Evolutionary conservation across 2,888 invertebrate genomes (phyloP).

Genomic region (Aleiodes testaceus): DNA sequence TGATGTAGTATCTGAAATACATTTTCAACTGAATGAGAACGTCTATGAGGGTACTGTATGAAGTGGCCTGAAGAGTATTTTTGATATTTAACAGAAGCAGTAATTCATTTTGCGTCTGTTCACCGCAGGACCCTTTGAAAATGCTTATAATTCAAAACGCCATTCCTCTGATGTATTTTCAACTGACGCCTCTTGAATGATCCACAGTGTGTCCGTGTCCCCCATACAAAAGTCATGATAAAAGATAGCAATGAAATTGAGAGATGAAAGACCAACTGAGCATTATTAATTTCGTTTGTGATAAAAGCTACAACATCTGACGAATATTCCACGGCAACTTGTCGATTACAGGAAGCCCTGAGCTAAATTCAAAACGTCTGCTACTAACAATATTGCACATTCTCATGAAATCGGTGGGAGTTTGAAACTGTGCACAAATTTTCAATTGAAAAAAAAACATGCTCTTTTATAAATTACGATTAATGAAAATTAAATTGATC

Average conservation of each 20-base stretch:
- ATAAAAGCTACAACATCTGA: neutral
- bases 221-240: conserved; percentile 20
- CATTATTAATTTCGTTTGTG: conserved; percentile 12
- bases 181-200: conserved; percentile 11
- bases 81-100: conserved; percentile 26
- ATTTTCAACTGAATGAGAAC: conserved; percentile 2
- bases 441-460: too few relatives aligned
- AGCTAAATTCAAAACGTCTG: conserved; percentile 38
- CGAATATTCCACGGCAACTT: conserved; percentile 33
- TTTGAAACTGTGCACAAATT: conserved; percentile 4
- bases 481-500: too few relatives aligned
- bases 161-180: conserved; percentile 4
- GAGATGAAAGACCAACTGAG: conserved; percentile 26
- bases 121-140: conserved; percentile 33
- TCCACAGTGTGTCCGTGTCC: neutral
- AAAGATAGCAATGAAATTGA: conserved; percentile 17
- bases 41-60: neutral
- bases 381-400: conserved; percentile 50
- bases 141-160: conserved; percentile 14
- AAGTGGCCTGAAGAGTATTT: conserved; percentile 25
- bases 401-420: too few relatives aligned
- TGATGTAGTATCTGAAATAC: conserved; percentile 17
- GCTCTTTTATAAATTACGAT: too few relatives aligned
- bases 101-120: conserved; percentile 32
- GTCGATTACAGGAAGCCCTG: conserved; percentile 45